phyloP scores from a whole-genome alignment of 2,113 vertebrate genomes.

The Thamnophis sirtalis region DNA sequence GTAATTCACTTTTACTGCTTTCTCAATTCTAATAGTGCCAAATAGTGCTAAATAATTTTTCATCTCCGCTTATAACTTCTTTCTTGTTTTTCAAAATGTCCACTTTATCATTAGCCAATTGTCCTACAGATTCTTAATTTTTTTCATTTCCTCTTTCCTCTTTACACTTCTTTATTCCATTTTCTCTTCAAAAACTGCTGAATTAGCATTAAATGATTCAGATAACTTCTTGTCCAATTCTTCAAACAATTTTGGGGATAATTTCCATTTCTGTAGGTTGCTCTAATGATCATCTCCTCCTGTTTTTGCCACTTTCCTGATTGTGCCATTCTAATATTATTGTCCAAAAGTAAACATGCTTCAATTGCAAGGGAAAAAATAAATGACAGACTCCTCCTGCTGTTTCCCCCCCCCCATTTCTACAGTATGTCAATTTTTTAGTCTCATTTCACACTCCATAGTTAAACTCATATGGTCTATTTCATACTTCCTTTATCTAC shows the following conservation, averaged over 20 bases:
- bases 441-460: neutral
- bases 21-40: neutral
- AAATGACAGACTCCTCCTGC: neutral
- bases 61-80: neutral
- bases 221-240: neutral
- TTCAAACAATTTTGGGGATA: neutral
- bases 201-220: neutral
- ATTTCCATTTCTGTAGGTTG: neutral
- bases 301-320: neutral
- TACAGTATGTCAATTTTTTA: neutral
- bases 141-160: neutral
- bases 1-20: neutral
- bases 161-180: neutral
- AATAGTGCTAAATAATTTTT: neutral
- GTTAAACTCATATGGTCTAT: neutral
- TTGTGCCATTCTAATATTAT: neutral
- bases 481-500: neutral
- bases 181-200: neutral
- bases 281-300: neutral
- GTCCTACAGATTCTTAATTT: neutral
- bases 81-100: neutral
- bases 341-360: neutral
- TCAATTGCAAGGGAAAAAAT: neutral
- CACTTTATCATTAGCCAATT: neutral
- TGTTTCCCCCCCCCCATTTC: neutral